phyloP scores from a whole-genome alignment of 1,140 invertebrate genomes.

The Panonychus citri region DNA sequence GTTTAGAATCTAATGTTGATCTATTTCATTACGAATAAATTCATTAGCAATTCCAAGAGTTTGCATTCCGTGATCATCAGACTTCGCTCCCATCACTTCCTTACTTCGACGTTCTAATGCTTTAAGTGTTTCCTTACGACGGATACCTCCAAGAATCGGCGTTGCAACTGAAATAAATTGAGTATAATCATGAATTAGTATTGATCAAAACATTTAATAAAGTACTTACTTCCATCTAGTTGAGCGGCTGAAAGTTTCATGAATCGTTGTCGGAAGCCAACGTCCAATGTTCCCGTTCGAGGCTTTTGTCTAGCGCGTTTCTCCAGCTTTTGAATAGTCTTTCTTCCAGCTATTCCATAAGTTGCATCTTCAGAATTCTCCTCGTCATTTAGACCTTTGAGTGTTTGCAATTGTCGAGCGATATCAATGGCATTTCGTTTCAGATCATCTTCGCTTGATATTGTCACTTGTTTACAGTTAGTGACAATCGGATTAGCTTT shows the following conservation, averaged over 20 bases:
- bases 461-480: too few species aligned
- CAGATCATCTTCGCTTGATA: slow-evolving; percentile 60
- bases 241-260: slow-evolving; percentile 49
- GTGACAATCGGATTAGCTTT: too few species aligned
- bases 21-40: slow-evolving; percentile 24
- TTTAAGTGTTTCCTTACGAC: slow-evolving; percentile 49
- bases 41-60: slow-evolving; percentile 70
- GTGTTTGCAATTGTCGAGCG: slow-evolving; percentile 55
- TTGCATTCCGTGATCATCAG: slow-evolving; percentile 59
- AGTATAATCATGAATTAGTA: slow-evolving; percentile 2
- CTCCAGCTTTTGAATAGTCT: slow-evolving; percentile 74
- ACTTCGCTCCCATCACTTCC: slow-evolving; percentile 60
- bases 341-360: slow-evolving; percentile 37
- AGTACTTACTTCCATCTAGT: slow-evolving; percentile 8
- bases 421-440: slow-evolving; percentile 81
- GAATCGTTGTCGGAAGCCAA: slow-evolving; percentile 78
- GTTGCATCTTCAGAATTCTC: slow-evolving; percentile 8
- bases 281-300: slow-evolving; percentile 64
- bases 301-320: slow-evolving; percentile 47
- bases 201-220: not conserved
- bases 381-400: slow-evolving; percentile 19
- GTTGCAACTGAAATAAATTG: slow-evolving; percentile 31
- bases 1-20: slow-evolving; percentile 9
- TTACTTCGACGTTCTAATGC: slow-evolving; percentile 61
- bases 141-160: slow-evolving; percentile 41